phyloP scores from a whole-genome alignment of 2,888 invertebrate species.

The Iphiclides podalirius region DNA sequence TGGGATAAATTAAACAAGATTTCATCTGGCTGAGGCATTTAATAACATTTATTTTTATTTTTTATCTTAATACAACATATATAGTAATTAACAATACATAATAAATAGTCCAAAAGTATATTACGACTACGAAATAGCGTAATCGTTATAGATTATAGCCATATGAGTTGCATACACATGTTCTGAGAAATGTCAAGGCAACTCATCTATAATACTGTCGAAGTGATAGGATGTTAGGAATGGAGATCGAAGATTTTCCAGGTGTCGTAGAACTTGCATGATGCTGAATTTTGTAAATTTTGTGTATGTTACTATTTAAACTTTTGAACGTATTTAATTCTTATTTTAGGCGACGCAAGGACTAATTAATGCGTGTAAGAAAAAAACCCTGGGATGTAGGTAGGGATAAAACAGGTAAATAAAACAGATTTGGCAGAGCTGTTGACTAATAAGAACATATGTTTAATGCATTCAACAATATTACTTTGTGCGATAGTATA shows the following conservation, averaged over 20 bases:
- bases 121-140: slow-evolving; percentile 80
- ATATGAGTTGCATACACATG: slow-evolving; percentile 69
- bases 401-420: slow-evolving; percentile 10
- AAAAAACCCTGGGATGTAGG: slow-evolving; percentile 13
- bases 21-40: slow-evolving; percentile 80
- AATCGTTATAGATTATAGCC: slow-evolving; percentile 79
- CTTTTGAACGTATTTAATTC: slow-evolving; percentile 41
- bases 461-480: slow-evolving; percentile 34
- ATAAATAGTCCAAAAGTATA: slow-evolving; percentile 81
- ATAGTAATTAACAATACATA: slow-evolving; percentile 81
- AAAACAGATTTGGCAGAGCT: slow-evolving; percentile 5
- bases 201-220: slow-evolving; percentile 64
- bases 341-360: slow-evolving; percentile 38
- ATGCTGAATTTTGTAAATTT: neutral
- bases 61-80: slow-evolving; percentile 81
- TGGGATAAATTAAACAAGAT: slow-evolving; percentile 48
- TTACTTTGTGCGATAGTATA: slow-evolving; percentile 55
- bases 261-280: slow-evolving; percentile 16
- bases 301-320: slow-evolving; percentile 8
- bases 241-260: slow-evolving; percentile 39
- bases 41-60: slow-evolving; percentile 79
- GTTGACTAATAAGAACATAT: slow-evolving; percentile 15
- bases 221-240: slow-evolving; percentile 59
- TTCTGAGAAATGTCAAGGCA: slow-evolving; percentile 64
- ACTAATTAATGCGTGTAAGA: slow-evolving; percentile 20